Base-by-base conservation (phyloP, 2,113 vertebrate species). In the Pseudois nayaur region DNA sequence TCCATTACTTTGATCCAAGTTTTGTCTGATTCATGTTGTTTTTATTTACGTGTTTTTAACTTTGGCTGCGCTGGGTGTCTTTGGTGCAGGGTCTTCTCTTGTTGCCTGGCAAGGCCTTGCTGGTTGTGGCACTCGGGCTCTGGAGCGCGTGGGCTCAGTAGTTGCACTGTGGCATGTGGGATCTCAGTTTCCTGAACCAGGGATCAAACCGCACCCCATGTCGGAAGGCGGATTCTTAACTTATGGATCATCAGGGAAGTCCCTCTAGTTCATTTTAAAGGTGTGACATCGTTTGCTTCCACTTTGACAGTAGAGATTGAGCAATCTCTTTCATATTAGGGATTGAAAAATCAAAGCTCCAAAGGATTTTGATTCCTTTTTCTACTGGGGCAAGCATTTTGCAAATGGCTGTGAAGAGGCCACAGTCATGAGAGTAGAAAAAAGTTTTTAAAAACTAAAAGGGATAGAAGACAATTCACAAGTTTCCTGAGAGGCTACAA, bases 401-500 rank as follows among this genome's bases (percentile, higher is more conserved):
- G 27, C 36, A 79, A 85, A 71, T 93, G 27, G 13, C 64, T 93
- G 12, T 79, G 43, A 91, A 93, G 6, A 25, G 55, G 23, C 48
- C 25, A 87, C 48, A 60, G 25, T 87, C 45, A 89, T 19, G 27
- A 85, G 50, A 84, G 71, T 17, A 48, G 60, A 25, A 52, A 31
- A 67, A 94, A 50, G 50, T 50, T 50, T 50, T 50, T 50, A 52
- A 8, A 54, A 54, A 54, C n/a, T 83, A 59, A 83, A 83, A 62
- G 23, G 33, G 9, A 78, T 17, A 94, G 87, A 81, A 87, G 45
- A 67, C 10, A 81, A 62, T 67, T 76, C 33, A 86, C 36, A 84
- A 48, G 21, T 54, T 88, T 87, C 36, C 7, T 79, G 89, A 92
- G 43, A 54, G 23, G 33, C 85, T 57, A 64, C 36, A 88, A 88